Conservation (phyloP, 2,797 vertebrate species). For the Artibeus lituratus region DNA sequence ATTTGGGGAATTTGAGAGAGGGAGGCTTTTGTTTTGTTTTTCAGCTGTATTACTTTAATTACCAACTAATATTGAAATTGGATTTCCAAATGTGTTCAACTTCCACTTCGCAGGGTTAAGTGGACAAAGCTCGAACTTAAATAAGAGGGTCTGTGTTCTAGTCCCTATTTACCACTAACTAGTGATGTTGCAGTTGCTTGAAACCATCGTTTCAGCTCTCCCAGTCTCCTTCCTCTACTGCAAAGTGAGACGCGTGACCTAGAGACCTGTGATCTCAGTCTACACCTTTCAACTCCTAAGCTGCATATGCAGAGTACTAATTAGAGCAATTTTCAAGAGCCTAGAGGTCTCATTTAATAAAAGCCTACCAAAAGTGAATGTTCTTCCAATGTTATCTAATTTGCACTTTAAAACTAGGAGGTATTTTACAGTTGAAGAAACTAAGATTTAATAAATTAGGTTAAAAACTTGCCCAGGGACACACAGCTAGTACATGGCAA, state of each 20-base stretch:
- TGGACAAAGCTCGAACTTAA: neutral
- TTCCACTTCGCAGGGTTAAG: neutral
- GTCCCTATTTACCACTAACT: neutral
- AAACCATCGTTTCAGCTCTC: neutral
- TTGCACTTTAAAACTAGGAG: neutral
- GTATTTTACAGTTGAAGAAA: constrained; percentile 37
- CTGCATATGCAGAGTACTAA: neutral
- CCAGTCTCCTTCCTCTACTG: neutral
- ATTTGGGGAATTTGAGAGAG: neutral
- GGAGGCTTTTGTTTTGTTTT: neutral
- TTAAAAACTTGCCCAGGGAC: constrained; percentile 35
- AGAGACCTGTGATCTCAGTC: neutral
- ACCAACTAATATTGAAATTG: neutral
- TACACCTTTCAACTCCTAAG: neutral
- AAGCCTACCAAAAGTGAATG: constrained; percentile 10
- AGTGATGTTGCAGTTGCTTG: neutral
- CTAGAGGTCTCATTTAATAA: constrained; percentile 21
- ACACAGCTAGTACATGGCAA: neutral
- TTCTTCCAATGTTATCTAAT: constrained; percentile 22
- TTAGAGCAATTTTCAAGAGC: neutral
- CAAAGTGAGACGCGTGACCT: neutral
- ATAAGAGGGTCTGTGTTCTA: neutral
- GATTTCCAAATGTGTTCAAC: neutral
- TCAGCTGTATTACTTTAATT: neutral
- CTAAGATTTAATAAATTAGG: constrained; percentile 12